These are phyloP conservation scores for Struthio camelus DNA, from an alignment of 2,113 vertebrate genomes.

Conservation along the genomic window DNA sequence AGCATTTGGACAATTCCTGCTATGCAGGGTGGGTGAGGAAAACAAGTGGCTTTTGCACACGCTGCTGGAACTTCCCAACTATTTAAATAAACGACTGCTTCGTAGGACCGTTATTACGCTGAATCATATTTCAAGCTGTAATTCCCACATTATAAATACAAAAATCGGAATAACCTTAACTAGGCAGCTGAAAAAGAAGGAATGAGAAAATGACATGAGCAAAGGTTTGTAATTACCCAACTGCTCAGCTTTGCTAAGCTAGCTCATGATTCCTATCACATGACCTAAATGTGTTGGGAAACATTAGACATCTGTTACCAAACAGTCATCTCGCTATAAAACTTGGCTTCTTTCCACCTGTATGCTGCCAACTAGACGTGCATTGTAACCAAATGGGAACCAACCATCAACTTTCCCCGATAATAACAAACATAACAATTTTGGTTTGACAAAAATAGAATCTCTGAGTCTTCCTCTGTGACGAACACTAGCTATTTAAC, in stretches of 20 bases:
- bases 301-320: conserved; percentile 64
- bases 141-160: background rate
- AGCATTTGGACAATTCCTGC: background rate
- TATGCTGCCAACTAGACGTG: background rate
- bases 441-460: background rate
- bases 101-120: background rate
- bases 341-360: conserved; percentile 38
- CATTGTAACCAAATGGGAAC: conserved; percentile 25
- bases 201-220: background rate
- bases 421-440: background rate
- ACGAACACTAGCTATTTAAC: background rate
- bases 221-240: conserved; percentile 30
- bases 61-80: background rate
- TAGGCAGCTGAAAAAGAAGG: background rate
- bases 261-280: conserved; percentile 18
- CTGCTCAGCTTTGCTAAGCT: conserved; percentile 25
- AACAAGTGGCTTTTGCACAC: background rate
- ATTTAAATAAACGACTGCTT: background rate
- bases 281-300: conserved; percentile 33
- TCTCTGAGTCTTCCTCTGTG: background rate
- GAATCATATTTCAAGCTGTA: background rate
- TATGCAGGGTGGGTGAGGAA: background rate
- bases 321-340: conserved; percentile 33
- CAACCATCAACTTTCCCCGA: background rate
- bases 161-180: background rate